Percentiles rank a stretch among this genome's conserved stretches.
phyloP scores from a whole-genome alignment of 2,888 invertebrate species.

The Calameuta filiformis region DNA sequence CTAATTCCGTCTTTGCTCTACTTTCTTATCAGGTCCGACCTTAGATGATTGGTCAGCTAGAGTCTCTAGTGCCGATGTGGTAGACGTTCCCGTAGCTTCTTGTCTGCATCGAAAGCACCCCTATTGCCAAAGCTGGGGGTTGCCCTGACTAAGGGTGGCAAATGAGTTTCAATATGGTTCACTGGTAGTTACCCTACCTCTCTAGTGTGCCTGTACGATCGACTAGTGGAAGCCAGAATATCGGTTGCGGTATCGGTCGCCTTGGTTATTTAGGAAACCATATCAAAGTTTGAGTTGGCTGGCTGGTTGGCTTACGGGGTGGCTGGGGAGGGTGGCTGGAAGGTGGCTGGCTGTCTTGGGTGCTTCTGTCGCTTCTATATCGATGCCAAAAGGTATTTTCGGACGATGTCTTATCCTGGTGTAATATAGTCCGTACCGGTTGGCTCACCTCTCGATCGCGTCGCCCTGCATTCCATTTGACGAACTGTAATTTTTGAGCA shows the following conservation, averaged over 20 bases:
- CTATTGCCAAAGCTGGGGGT: not conserved
- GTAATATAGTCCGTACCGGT: not conserved
- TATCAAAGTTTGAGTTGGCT: slow-evolving; percentile 61
- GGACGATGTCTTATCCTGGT: not conserved
- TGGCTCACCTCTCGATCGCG: not conserved
- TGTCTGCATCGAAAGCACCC: not conserved
- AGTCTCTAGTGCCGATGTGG: no score
- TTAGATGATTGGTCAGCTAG: no score
- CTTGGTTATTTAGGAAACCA: slow-evolving; percentile 63
- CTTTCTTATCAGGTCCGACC: no score
- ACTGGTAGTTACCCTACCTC: slow-evolving; percentile 56
- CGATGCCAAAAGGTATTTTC: not conserved
- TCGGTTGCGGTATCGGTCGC: slow-evolving; percentile 57
- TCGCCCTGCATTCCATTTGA: not conserved
- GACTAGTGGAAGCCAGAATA: slow-evolving; percentile 37
- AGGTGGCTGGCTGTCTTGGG: not conserved
- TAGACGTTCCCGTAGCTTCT: no score
- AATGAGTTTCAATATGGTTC: slow-evolving; percentile 57
- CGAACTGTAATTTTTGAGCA: not conserved
- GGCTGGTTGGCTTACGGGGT: slow-evolving; percentile 45
- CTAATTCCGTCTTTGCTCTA: no score
- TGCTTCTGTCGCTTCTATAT: not conserved
- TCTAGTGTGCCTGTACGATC: slow-evolving; percentile 42
- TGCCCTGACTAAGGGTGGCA: not conserved
- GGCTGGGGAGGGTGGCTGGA: no score